Evolutionary conservation across 2,113 vertebrate species (phyloP).

Genomic region (Hemibagrus wyckioides): DNA sequence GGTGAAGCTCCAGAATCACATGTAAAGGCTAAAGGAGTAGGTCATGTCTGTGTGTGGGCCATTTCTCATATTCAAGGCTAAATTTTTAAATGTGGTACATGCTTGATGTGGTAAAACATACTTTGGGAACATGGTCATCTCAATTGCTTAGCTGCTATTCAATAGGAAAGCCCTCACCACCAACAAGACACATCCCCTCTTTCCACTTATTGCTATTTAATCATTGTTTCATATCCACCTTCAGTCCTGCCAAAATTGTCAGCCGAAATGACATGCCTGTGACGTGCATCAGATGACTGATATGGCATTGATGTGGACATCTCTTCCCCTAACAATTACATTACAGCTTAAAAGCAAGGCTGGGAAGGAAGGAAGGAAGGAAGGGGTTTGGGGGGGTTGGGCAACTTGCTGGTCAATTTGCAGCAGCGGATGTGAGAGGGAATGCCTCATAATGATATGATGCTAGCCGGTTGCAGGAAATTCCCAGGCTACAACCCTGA

Average conservation of each 20-base stretch:
- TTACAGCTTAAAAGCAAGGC: neutral
- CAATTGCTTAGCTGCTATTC: constrained; percentile 44
- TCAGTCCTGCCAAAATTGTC: neutral
- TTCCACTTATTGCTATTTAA: constrained; percentile 2
- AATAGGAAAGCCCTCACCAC: constrained; percentile 28
- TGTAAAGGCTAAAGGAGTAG: constrained; percentile 39
- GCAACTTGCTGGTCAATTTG: neutral
- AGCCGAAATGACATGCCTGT: neutral
- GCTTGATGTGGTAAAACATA: constrained; percentile 48
- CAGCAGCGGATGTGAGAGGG: neutral
- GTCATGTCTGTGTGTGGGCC: constrained; percentile 52
- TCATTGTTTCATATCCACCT: neutral
- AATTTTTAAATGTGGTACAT: constrained; percentile 42
- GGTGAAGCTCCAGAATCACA: constrained; percentile 7
- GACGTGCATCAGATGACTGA: neutral
- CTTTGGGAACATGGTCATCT: constrained; percentile 33
- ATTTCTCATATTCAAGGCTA: constrained; percentile 36
- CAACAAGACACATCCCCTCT: neutral
- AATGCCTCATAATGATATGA: constrained; percentile 65
- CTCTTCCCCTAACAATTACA: neutral
- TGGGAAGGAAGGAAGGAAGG: neutral
- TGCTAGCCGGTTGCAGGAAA: constrained; percentile 63
- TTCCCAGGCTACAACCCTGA: constrained; percentile 49
- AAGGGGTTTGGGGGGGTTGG: neutral
- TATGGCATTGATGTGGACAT: neutral